Base-by-base conservation (phyloP, 2,797 vertebrate genomes). In the Myotis pilosus region DNA sequence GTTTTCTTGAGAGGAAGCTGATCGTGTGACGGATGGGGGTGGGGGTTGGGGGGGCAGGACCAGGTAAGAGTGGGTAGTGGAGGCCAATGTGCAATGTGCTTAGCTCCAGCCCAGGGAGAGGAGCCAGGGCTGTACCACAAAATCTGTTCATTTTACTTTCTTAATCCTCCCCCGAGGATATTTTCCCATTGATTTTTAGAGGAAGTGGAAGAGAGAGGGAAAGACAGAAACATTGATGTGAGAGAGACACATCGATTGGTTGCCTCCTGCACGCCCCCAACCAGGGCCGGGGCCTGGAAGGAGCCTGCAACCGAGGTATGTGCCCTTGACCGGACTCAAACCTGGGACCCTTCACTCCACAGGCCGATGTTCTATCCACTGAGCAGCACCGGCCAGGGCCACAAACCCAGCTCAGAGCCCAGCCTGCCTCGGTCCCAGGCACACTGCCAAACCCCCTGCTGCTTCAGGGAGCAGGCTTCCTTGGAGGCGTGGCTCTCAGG, bases 11-110 rank as follows among this genome's bases (percentile, higher is more conserved):
- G 10, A 87, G 41, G 15, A 57, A 47, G 25, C 20, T 1, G 44
- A 51, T 0, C 2, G 13, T 2, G 11, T 7, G 10, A 68, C n/a
- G 4, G 11, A 22, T 22, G 0, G 55, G 57, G 25, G 57, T 60
- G 57, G 25, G 25, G 25, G 11, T 28, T 25, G 17, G 23, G n/a
- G 53, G 36, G n/a, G 17, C 33, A 30, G 64, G 28, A 19, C 44
- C 11, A 38, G 92, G 85, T 28, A 20, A 30, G 47, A 2, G 19
- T 9, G 3, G 10, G 33, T 2, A 22, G 13, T 71, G 22, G 75
- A 60, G 11, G 53, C 0, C 2, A 12, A 6, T 4, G 23, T 12
- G 49, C 25, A 11, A 64, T 1, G 33, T 51, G 38, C 38, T 71
- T 16, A 20, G 23, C 12, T 72, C 25, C 62, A 41, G 0, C 20